phyloP scores from a whole-genome alignment of 2,888 invertebrate species.

The Mycalesis mineus region DNA sequence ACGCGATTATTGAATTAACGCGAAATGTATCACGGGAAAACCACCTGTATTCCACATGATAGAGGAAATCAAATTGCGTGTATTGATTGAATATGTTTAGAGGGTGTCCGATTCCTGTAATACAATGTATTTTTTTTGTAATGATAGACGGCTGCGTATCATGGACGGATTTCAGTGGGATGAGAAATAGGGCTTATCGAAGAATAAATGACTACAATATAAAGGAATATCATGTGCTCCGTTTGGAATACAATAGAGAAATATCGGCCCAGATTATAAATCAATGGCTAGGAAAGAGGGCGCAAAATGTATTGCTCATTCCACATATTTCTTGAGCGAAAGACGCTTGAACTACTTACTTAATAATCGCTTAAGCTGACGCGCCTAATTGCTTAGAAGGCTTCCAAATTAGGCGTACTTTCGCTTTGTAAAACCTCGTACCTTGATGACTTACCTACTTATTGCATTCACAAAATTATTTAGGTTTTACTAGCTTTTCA shows the following conservation, averaged over 20 bases:
- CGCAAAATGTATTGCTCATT: background rate
- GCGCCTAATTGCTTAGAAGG: no score
- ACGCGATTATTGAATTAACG: slow-evolving; percentile 17
- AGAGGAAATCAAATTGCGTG: slow-evolving; percentile 6
- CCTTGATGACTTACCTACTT: no score
- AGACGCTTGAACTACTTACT: no score
- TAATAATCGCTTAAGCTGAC: no score
- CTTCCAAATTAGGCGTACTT: no score
- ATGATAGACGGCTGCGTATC: slow-evolving; percentile 16
- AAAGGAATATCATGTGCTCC: slow-evolving; percentile 2
- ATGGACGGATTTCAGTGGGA: slow-evolving; percentile 14
- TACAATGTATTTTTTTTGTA: slow-evolving; percentile 13
- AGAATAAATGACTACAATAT: slow-evolving; percentile 11
- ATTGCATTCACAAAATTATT: no score
- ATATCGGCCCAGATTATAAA: slow-evolving; percentile 4
- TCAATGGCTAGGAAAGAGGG: background rate
- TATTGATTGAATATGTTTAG: background rate
- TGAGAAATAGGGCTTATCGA: slow-evolving; percentile 11
- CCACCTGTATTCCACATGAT: background rate
- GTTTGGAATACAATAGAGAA: slow-evolving; percentile 3
- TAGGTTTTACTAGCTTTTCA: no score
- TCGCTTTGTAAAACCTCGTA: no score
- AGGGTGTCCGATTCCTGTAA: background rate
- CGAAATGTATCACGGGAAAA: slow-evolving; percentile 8
- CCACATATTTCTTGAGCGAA: no score